Percentiles rank a stretch among this genome's conserved stretches.
These are phyloP conservation scores for Caenorhabditis imperialis DNA, from an alignment of 2,888 invertebrate genomes.

Conservation along the genomic window DNA sequence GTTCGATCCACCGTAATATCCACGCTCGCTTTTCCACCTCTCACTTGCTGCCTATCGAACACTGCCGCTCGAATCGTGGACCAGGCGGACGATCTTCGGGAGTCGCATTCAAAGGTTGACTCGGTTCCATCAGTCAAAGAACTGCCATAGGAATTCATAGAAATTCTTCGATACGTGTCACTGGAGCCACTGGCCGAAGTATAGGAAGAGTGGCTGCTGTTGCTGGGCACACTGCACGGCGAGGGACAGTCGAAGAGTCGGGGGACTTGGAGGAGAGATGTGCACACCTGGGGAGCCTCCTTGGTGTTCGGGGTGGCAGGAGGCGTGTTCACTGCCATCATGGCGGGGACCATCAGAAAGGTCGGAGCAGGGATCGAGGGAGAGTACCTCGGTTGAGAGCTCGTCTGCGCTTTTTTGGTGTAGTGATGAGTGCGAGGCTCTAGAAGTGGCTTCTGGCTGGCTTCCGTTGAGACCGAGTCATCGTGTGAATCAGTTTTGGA, in stretches of 20 bases:
- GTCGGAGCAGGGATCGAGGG: conserved; percentile 66
- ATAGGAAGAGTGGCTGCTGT: conserved; percentile 67
- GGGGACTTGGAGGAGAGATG: conserved; percentile 60
- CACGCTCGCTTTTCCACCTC: conserved; percentile 54
- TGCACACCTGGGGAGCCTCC: conserved; percentile 36
- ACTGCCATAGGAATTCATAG: conserved; percentile 70
- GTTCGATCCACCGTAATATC: conserved; percentile 57
- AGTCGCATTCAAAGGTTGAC: conserved; percentile 66
- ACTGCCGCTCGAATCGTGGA: conserved; percentile 68
- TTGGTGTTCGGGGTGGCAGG: conserved; percentile 61
- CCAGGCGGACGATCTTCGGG: conserved; percentile 68
- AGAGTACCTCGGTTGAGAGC: conserved; percentile 15
- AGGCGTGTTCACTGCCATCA: conserved; percentile 68
- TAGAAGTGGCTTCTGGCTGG: conserved; percentile 60
- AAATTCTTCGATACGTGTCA: conserved; percentile 61
- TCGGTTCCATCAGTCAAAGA: conserved; percentile 68
- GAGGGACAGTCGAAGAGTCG: conserved; percentile 68
- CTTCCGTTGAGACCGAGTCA: conserved; percentile 61
- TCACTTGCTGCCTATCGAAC: conserved; percentile 54
- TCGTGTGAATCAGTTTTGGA: conserved; percentile 63
- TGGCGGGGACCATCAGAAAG: conserved; percentile 69
- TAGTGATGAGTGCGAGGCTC: conserved; percentile 38
- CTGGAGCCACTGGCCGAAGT: conserved; percentile 67
- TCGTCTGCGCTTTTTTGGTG: conserved; percentile 43
- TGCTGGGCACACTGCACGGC: conserved; percentile 66